Base-by-base conservation (phyloP, 1,140 invertebrate genomes). In the Plutomurus gul region DNA sequence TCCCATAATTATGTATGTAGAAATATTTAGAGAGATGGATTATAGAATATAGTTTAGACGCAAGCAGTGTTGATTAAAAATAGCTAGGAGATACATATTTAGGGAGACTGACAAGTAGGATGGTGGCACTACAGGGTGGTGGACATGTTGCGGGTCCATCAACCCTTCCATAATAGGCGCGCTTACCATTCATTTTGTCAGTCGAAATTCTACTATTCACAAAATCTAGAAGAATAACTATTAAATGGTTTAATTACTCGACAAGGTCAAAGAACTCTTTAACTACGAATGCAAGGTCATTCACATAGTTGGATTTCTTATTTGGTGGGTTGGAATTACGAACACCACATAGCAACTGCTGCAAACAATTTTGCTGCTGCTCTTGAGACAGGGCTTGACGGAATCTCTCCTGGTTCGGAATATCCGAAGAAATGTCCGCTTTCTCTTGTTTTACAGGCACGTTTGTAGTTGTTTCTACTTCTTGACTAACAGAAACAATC, bases 251-350 rank as follows among this genome's bases (percentile, higher is more conserved):
- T n/a, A 46, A 39, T 74, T 74, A 74, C 72, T 46, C 39, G 16
- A 74, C 33, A 18, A 49, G 20, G 36, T 74, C 72, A 33, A 74
- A 74, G 25, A 74, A 74, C 8, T 74, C 43, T 27, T 74, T 74
- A 30, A 74, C 72, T 22, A 74, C 36, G 40, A 47, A 74, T 4
- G 40, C 40, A 4, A 47, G 20, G n/a, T 74, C 72, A 8, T 74
- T 74, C 0, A 49, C 72, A 30, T 46, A 74, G 18, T 74, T 74
- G 11, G 72, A 47, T 10, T 74, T 46, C 22, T 46, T 16, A n/a
- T 22, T 30, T 30, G 43, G 43, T 1, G 72, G 72, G 0, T 20
- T 27, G 36, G 72, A 13, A 1, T 22, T 22, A 0, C 22, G 4
- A 4, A 74, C 43, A 1, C 40, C 72, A 18, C 72, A 74, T 1